These are phyloP conservation scores for Melanocharis versteri DNA, from an alignment of 2,113 vertebrate genomes.

Conservation along the genomic window DNA sequence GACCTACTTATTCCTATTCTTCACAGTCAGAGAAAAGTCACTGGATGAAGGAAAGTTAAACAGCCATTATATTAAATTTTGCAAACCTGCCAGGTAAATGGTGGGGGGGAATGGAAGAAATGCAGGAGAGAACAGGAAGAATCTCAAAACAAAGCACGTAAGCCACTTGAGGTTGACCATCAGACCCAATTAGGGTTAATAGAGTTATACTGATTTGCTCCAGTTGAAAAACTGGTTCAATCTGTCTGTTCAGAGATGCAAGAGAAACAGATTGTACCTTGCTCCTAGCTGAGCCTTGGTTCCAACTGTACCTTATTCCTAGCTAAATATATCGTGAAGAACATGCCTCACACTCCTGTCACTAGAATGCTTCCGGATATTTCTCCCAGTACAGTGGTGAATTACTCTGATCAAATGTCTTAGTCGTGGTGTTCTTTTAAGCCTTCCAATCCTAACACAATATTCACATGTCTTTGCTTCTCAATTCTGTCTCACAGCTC, in stretches of 20 bases:
- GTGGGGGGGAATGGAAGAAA: rapidly evolving
- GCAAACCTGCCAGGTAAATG: neutral
- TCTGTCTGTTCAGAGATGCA: neutral
- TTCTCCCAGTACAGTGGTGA: neutral
- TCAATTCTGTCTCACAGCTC: neutral
- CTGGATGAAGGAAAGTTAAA: neutral
- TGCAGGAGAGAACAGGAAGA: neutral
- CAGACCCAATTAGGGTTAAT: neutral
- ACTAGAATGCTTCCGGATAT: neutral
- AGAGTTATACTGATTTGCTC: neutral
- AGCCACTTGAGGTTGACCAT: neutral
- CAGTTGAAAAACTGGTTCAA: neutral
- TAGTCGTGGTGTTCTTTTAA: neutral
- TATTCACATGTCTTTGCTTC: neutral
- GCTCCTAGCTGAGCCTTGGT: neutral
- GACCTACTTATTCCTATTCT: neutral
- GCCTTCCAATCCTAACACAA: neutral
- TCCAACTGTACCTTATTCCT: neutral
- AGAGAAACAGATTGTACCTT: neutral
- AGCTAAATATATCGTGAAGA: neutral
- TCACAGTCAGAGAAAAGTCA: neutral
- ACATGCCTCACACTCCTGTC: neutral
- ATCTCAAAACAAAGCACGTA: neutral
- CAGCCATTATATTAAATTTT: neutral
- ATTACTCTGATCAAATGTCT: neutral